Base-by-base conservation (phyloP, 2,888 invertebrate genomes). In the Myopa testacea region DNA sequence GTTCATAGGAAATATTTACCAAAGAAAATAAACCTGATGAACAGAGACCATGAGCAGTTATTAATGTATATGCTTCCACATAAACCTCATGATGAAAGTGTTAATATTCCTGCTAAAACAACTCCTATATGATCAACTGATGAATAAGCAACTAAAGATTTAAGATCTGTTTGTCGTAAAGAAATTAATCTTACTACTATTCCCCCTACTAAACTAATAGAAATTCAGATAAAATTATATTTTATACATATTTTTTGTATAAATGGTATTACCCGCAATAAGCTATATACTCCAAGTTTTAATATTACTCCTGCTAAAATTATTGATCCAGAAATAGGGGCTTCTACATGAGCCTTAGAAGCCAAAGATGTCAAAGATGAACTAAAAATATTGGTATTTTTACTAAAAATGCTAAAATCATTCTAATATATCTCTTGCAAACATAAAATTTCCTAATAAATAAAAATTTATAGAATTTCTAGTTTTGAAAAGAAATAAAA, bases 271-370 rank as follows among this genome's bases (percentile, higher is more conserved):
- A 92, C 82, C 0, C 93, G 93, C 78, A 93, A 87, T 84, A 94
- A 83, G 0, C 94, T 94, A 90, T 93, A 94, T 0, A 93, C 93
- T 0, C 94, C 94, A 90, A 94, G 91, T 86, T 94, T 94, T 89
- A 95, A 90, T 85, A 94, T 91, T 88, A 94, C 90, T 0, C 93
- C 93, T n/a, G n/a, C n/a, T n/a, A 94, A 92, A 92, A 94, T 92
- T 90, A 94, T 94, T 3, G 94, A 94, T 0, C 94, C 94, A 3
- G 92, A 91, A 81, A 94, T 91, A 5, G 94, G 93, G 77, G 94
- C 94, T 82, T 94, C 94, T 2, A 94, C 93, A 92, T 94, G 94
- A 89, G 94, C 94, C 75, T 93, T 93, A 79, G 94, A n/a, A n/a
- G n/a, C n/a, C n/a, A n/a, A n/a, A n/a, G 94, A 45, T 94, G 87